phyloP scores from a whole-genome alignment of 1,140 invertebrate genomes.

The Choristoneura fumiferana region DNA sequence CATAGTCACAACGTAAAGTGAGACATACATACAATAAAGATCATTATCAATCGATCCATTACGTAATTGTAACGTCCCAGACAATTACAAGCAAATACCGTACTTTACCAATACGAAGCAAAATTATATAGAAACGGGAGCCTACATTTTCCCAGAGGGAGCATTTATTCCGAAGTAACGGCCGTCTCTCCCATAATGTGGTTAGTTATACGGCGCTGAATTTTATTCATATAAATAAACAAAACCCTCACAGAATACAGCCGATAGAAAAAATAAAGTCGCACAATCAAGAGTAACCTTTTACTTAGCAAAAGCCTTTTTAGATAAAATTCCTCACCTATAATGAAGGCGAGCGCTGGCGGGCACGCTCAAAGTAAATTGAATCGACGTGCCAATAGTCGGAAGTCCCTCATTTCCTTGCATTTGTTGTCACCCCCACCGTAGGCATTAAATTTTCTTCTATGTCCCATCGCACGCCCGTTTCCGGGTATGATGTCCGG shows the following conservation, averaged over 20 bases:
- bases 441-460: constrained; percentile 64
- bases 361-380: constrained; percentile 54
- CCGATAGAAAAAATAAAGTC: constrained; percentile 9
- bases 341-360: constrained; percentile 29
- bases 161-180: constrained; percentile 8
- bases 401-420: constrained; percentile 70
- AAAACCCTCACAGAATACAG: background rate
- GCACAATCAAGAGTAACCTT: constrained; percentile 1
- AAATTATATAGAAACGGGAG: background rate
- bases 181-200: background rate
- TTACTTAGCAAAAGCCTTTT: constrained; percentile 12
- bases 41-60: background rate
- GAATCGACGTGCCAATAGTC: constrained; percentile 60
- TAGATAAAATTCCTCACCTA: constrained; percentile 23
- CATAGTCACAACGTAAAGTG: too few species aligned
- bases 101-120: background rate
- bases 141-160: background rate
- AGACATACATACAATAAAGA: background rate
- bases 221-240: constrained; percentile 11
- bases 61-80: background rate
- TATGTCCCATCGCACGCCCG: constrained; percentile 34
- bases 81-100: background rate
- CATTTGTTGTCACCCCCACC: constrained; percentile 52
- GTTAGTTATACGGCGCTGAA: constrained; percentile 2
- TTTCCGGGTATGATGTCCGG: constrained; percentile 52